These are phyloP conservation scores for Bothrops jararaca DNA, from an alignment of 2,113 vertebrate genomes.

Conservation along the genomic window DNA sequence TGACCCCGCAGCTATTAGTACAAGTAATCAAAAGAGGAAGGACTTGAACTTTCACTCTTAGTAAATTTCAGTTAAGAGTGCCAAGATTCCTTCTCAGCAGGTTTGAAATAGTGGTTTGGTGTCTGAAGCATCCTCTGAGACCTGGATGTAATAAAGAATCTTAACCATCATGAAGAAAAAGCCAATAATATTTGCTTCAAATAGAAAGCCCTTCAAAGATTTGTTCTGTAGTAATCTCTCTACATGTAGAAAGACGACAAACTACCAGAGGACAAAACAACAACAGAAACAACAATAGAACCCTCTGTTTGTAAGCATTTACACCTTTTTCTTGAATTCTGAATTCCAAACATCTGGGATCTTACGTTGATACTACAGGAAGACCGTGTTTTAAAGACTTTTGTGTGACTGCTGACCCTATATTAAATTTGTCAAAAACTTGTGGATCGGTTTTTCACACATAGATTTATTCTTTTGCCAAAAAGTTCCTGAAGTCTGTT, in stretches of 20 bases:
- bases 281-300: neutral
- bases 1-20: neutral
- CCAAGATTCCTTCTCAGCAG: neutral
- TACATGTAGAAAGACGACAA: neutral
- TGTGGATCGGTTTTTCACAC: neutral
- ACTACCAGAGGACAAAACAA: neutral
- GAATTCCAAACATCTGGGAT: neutral
- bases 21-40: neutral
- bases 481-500: neutral
- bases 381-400: neutral
- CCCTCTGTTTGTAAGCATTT: neutral
- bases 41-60: neutral
- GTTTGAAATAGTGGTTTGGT: neutral
- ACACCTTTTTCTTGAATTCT: neutral
- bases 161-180: neutral
- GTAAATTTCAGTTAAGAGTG: neutral
- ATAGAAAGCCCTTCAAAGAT: neutral
- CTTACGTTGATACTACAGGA: neutral
- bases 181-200: neutral
- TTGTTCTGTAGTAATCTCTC: neutral
- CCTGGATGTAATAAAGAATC: neutral
- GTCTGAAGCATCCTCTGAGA: neutral
- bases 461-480: neutral
- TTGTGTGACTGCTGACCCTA: neutral
- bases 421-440: neutral